These are phyloP conservation scores for Andricus quercusramuli DNA, from an alignment of 2,888 invertebrate species.

Conservation along the genomic window DNA sequence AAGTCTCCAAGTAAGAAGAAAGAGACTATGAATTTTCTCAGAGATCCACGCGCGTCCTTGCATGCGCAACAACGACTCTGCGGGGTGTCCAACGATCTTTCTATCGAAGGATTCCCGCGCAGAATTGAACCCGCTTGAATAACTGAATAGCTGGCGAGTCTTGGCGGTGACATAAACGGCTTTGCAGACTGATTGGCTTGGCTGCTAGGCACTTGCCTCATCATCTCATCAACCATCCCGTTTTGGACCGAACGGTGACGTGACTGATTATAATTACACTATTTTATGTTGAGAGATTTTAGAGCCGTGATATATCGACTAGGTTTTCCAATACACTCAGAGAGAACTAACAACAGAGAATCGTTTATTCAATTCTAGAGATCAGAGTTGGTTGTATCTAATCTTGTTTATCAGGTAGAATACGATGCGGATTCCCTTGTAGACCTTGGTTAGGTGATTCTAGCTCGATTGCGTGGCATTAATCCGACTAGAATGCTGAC, in stretches of 20 bases:
- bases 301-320: not conserved
- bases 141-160: slow-evolving; percentile 46
- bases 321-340: not conserved
- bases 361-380: not conserved
- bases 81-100: slow-evolving; percentile 18
- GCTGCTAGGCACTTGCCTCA: slow-evolving; percentile 28
- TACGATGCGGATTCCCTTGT: not conserved
- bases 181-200: slow-evolving; percentile 20
- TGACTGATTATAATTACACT: slow-evolving; percentile 63
- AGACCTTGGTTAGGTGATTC: not conserved
- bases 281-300: slow-evolving; percentile 53
- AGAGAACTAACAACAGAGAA: not conserved
- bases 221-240: slow-evolving; percentile 45
- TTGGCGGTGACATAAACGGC: slow-evolving; percentile 35
- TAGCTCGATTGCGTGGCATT: not conserved
- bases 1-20: slow-evolving; percentile 46
- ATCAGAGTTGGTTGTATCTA: not conserved
- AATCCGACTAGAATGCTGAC: not conserved
- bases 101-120: slow-evolving; percentile 23
- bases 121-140: slow-evolving; percentile 29
- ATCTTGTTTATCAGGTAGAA: not conserved
- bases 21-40: slow-evolving; percentile 16
- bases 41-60: slow-evolving; percentile 34
- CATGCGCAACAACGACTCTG: slow-evolving; percentile 8
- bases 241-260: slow-evolving; percentile 60